Evolutionary conservation across 2,888 invertebrate species (phyloP), one percentile per base, ranked within the genome.

Genomic region (Neelides folsomi): DNA sequence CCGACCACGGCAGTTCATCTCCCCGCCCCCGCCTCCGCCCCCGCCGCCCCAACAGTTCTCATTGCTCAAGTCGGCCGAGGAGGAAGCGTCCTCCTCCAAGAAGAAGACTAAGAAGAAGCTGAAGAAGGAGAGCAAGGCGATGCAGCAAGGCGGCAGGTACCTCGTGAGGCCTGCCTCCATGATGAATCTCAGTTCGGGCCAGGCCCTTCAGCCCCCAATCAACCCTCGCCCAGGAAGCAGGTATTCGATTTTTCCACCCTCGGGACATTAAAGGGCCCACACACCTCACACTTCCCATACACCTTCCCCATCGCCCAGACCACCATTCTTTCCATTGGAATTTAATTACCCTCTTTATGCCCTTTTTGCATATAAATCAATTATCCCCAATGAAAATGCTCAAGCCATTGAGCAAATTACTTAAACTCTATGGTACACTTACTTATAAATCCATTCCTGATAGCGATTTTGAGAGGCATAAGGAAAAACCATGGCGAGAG

Each of bases 1-100:
- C 27, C 75, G 89, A 43, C 87, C 88, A 0, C 78, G 90, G 1
- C 89, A 89, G 71, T 81, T 89, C 59, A 75, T 80, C 49, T 77
- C 82, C 51, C 84, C 86, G 0, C 81, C 84, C 1, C 79, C 82
- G n/a, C 86, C 86, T 8, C 88, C 89, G 35, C 71, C 72, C 1
- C 71, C 70, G 5, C 87, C 89, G 2, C 84, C 86, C 0, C 82
- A 83, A 9, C 79, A 60, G 47, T 64, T 57, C 46, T 62, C 62
- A 36, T 57, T 62, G 59, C 59, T 60, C 54, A 59, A 62, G 49
- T 58, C 82, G 0, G 77, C 77, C 4, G 80, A 79, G 65, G 75
- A 77, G 48, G 80, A 81, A 66, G 76, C 55, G 19, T 55, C 58
- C 27, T 58, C 59, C n/a, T 56, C 77, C 52, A 78, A 78, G 66